These are phyloP conservation scores for Poeciliopsis gracilis DNA, from an alignment of 2,797 vertebrate species.

Conservation along the genomic window DNA sequence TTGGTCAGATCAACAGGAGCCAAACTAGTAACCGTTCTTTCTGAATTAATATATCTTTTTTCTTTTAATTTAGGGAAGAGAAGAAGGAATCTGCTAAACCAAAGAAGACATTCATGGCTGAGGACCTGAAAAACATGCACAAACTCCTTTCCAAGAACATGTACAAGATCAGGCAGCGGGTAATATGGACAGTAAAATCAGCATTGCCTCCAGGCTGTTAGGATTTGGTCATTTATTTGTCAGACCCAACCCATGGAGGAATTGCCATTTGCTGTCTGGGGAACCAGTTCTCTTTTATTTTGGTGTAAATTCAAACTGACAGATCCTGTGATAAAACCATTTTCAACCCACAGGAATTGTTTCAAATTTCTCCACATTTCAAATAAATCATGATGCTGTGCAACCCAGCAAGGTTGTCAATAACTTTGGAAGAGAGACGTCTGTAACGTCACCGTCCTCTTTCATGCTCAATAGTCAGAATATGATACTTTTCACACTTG, in stretches of 20 bases:
- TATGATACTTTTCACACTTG: not conserved
- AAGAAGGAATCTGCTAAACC: constrained; percentile 76
- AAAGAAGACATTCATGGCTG: constrained; percentile 81
- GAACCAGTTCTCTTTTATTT: not conserved
- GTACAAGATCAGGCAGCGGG: constrained; percentile 94
- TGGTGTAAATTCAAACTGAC: not conserved
- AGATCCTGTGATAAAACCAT: too few relatives aligned
- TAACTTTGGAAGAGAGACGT: too few relatives aligned
- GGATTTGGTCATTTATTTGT: not conserved
- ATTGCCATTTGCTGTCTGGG: not conserved
- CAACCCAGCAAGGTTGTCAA: too few relatives aligned
- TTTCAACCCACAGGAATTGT: too few relatives aligned
- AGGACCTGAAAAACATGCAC: constrained; percentile 89
- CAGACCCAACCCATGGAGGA: not conserved
- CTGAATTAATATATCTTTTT: constrained; percentile 14
- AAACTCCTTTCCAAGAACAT: constrained; percentile 95
- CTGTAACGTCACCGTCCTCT: not conserved
- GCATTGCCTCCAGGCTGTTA: not conserved
- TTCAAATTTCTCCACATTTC: too few relatives aligned
- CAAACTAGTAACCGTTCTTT: constrained; percentile 7
- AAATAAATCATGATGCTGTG: too few relatives aligned
- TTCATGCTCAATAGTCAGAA: not conserved
- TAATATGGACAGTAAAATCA: constrained; percentile 68
- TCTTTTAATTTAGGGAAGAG: constrained; percentile 76
- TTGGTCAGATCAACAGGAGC: not conserved